Conservation (phyloP, 2,888 invertebrate genomes). For the Agrotis exclamationis region DNA sequence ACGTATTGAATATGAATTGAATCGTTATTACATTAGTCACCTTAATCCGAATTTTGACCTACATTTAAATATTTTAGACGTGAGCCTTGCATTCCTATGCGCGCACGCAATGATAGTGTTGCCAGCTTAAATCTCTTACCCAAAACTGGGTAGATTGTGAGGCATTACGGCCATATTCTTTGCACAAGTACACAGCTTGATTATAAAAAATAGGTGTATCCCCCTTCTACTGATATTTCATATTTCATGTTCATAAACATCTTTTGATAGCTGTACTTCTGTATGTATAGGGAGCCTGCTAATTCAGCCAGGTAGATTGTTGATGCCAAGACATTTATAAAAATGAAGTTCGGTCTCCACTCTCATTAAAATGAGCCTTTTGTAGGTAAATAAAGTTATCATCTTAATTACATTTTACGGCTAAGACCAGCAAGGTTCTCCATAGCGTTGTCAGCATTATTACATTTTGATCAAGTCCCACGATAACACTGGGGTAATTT, state of each 20-base stretch:
- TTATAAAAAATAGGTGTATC: too few species aligned
- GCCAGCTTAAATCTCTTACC: conserved; percentile 8
- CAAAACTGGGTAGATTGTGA: neutral
- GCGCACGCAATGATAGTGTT: conserved; percentile 50
- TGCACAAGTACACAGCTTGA: too few species aligned
- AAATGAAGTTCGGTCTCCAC: too few species aligned
- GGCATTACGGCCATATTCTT: too few species aligned
- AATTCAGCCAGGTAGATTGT: neutral
- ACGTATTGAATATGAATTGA: conserved; percentile 46
- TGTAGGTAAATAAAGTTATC: too few species aligned
- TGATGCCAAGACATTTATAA: neutral
- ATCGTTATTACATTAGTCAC: conserved; percentile 63
- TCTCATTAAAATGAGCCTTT: too few species aligned
- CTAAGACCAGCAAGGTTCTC: too few species aligned
- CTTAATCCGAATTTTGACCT: conserved; percentile 64
- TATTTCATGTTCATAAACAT: too few species aligned
- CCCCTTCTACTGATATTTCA: too few species aligned
- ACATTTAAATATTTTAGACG: conserved; percentile 62
- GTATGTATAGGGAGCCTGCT: neutral
- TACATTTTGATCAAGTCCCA: neutral
- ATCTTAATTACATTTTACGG: neutral
- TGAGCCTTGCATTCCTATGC: conserved; percentile 54
- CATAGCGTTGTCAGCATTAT: too few species aligned
- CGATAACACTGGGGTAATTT: conserved; percentile 21
- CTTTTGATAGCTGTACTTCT: too few species aligned